phyloP scores from a whole-genome alignment of 2,113 vertebrate species.

The Crocuta crocuta region DNA sequence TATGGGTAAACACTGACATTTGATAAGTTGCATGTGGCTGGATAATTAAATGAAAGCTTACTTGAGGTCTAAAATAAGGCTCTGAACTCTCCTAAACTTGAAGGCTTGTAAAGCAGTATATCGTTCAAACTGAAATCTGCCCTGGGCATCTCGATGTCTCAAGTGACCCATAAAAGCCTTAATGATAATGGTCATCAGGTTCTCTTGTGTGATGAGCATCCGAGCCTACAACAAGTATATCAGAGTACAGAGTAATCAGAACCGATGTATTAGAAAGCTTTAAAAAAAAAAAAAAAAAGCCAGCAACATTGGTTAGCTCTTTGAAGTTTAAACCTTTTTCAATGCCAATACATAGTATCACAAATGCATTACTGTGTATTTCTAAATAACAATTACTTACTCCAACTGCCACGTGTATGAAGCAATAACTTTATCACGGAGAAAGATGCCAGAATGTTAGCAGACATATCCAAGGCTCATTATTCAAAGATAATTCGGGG shows the following conservation, averaged over 20 bases:
- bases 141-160: constrained; percentile 94
- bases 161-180: constrained; percentile 97
- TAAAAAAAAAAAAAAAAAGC: neutral
- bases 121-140: constrained; percentile 98
- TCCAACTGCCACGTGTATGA: constrained; percentile 48
- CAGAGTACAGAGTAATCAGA: constrained; percentile 68
- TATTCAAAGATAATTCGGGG: constrained; percentile 67
- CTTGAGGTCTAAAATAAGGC: constrained; percentile 98
- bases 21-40: neutral
- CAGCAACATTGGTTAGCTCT: neutral
- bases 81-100: constrained; percentile 97
- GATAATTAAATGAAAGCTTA: constrained; percentile 83
- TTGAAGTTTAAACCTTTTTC: neutral
- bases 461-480: constrained; percentile 57
- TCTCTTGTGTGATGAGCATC: constrained; percentile 97
- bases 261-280: neutral
- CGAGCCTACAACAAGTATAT: constrained; percentile 90
- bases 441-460: constrained; percentile 65
- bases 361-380: constrained; percentile 34
- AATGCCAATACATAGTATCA: neutral
- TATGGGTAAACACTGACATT: neutral
- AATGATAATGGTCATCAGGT: constrained; percentile 97
- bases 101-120: constrained; percentile 97
- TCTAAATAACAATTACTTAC: constrained; percentile 63
- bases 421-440: constrained; percentile 61